Percentiles rank a stretch among this genome's conserved stretches.
Evolutionary conservation across 2,797 vertebrate genomes (phyloP).

Genomic region (Falco cherrug): DNA sequence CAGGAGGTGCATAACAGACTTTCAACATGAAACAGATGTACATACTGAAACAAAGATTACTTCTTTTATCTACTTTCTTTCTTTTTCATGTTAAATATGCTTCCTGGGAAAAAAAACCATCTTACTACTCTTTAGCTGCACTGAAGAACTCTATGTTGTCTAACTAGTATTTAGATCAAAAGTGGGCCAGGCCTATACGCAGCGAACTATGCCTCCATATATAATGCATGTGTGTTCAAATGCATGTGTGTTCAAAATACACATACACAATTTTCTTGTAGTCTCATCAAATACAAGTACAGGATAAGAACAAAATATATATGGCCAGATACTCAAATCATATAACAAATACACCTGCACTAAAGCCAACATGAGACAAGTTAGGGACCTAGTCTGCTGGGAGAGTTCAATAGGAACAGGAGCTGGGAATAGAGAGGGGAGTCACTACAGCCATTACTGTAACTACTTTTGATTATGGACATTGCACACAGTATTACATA

Average conservation of each 20-base stretch:
- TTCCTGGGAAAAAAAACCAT: neutral
- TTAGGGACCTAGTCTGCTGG: neutral
- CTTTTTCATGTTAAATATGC: neutral
- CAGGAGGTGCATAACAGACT: neutral
- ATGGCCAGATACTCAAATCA: neutral
- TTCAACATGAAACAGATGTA: neutral
- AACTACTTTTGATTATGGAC: neutral
- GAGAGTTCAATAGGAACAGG: neutral
- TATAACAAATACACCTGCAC: neutral
- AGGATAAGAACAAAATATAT: neutral
- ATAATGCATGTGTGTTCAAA: neutral
- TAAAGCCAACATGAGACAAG: neutral
- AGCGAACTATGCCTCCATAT: neutral
- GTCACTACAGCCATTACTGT: neutral
- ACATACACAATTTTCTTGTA: neutral
- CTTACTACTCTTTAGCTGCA: neutral
- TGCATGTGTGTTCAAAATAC: neutral
- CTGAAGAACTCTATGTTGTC: neutral
- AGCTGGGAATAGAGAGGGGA: neutral
- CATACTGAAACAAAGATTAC: neutral
- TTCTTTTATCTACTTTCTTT: neutral
- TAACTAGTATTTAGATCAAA: neutral
- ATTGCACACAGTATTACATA: neutral
- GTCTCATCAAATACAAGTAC: neutral
- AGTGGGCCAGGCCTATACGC: fast-evolving